A percentile compares a stretch with the other conserved stretches of the same genome.
phyloP scores from a whole-genome alignment of 2,113 vertebrate genomes.

The Malurus cyaneus region DNA sequence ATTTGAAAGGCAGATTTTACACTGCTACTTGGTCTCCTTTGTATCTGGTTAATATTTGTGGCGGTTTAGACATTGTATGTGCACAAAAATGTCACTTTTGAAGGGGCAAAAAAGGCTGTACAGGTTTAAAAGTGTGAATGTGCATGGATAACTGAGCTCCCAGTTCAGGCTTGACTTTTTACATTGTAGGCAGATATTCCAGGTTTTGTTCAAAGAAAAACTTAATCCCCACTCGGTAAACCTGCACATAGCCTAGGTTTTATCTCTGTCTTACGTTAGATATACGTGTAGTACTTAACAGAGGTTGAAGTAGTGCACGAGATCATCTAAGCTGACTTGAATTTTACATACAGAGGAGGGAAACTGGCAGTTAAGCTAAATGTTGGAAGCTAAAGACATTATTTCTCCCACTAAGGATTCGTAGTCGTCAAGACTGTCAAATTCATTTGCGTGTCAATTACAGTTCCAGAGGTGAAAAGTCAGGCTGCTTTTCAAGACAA shows the following conservation, averaged over 20 bases:
- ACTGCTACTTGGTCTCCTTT: background rate
- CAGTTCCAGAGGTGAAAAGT: constrained; percentile 47
- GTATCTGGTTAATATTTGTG: background rate
- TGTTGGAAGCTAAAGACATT: background rate
- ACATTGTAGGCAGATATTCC: background rate
- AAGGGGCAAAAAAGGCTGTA: background rate
- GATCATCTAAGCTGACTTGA: background rate
- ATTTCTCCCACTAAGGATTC: background rate
- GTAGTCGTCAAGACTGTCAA: background rate
- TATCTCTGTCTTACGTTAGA: background rate
- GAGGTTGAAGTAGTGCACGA: background rate
- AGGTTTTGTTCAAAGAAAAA: background rate
- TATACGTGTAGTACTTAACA: background rate
- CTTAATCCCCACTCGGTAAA: background rate
- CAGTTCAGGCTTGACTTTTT: background rate
- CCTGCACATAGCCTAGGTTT: background rate
- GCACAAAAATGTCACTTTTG: background rate
- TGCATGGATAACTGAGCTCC: background rate
- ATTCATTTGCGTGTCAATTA: constrained; percentile 10
- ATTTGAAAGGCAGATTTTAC: background rate
- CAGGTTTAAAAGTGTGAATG: background rate
- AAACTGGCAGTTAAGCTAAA: background rate
- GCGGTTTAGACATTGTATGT: background rate
- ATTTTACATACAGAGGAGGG: background rate
- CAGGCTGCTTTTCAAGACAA: background rate